phyloP scores from a whole-genome alignment of 2,797 vertebrate genomes.

The Rhynchotus rufescens region DNA sequence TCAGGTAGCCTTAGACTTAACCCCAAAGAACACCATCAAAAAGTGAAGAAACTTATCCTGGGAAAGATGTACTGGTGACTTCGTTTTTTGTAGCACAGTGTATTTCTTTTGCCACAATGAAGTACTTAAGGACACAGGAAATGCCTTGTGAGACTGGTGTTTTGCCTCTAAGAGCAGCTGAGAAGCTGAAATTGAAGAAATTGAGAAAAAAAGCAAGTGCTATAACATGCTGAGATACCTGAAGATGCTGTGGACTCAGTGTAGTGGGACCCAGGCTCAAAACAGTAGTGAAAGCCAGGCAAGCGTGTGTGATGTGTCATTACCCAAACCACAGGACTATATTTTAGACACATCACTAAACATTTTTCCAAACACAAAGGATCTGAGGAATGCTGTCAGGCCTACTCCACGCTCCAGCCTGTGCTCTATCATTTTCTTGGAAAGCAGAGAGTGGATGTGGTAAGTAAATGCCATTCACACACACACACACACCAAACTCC shows the following conservation, averaged over 20 bases:
- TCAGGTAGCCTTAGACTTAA: neutral
- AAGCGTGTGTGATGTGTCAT: neutral
- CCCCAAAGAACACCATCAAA: neutral
- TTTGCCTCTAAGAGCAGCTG: neutral
- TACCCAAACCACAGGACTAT: neutral
- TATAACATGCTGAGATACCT: neutral
- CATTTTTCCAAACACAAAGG: neutral
- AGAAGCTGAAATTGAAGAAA: too few relatives aligned
- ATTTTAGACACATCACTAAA: neutral
- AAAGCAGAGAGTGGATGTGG: constrained; percentile 3
- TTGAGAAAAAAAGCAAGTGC: neutral
- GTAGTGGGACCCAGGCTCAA: neutral
- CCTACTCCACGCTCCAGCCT: constrained; percentile 1
- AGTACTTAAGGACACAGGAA: neutral
- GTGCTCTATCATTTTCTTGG: neutral
- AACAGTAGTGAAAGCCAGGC: neutral
- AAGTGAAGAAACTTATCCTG: neutral
- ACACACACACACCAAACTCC: neutral
- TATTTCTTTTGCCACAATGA: neutral
- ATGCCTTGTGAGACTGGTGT: neutral
- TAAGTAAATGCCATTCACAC: constrained; percentile 34
- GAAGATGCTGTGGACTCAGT: neutral
- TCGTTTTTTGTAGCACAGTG: neutral
- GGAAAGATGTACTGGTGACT: neutral
- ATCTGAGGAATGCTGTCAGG: neutral